Base-by-base conservation (phyloP, 2,113 vertebrate species). In the Zosterops pallidus region DNA sequence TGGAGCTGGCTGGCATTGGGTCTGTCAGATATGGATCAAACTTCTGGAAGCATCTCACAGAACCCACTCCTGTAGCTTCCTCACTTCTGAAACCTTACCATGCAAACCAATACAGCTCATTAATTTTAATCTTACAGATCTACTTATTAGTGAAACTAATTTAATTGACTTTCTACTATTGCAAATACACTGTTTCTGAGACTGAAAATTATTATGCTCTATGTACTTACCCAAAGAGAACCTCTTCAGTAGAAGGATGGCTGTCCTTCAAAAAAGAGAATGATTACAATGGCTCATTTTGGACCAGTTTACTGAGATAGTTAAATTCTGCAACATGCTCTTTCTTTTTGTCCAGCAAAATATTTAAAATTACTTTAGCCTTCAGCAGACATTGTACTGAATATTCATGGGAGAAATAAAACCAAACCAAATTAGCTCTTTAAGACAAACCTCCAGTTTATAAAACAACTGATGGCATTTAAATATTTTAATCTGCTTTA, bases 401-500 rank as follows among this genome's bases (percentile, higher is more conserved):
- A 12, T 80, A 57, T 23, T 23, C 44, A 57, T 19, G 18, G 19
- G 14, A 88, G 37, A 87, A 91, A 91, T 82, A 56, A 78, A 93
- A 69, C 49, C 60, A 92, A 95, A 68, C 35, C 18, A 47, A 89
- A 89, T 56, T 42, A 74, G 60, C 62, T 89, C 41, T 63, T 86
- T 87, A 68, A 96, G 52, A 96, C 76, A 89, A 95, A 91, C 33
- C 90, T 97, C 92, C 69, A 91, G 91, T 97, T 97, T 97, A 90
- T 97, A 95, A 97, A 97, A 91, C 83, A 93, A 72, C 81, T 71
- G 81, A 93, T 94, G 46, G 24, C 41, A 91, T 90, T 95, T 82
- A 83, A 96, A 90, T 89, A 83, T 92, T 96, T 97, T 96, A 97
- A 97, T 97, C 85, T 97, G 89, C 95, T 96, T 95, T 94, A 83